Base-by-base conservation (phyloP, 2,797 vertebrate genomes). In the Sebastes umbrosus region DNA sequence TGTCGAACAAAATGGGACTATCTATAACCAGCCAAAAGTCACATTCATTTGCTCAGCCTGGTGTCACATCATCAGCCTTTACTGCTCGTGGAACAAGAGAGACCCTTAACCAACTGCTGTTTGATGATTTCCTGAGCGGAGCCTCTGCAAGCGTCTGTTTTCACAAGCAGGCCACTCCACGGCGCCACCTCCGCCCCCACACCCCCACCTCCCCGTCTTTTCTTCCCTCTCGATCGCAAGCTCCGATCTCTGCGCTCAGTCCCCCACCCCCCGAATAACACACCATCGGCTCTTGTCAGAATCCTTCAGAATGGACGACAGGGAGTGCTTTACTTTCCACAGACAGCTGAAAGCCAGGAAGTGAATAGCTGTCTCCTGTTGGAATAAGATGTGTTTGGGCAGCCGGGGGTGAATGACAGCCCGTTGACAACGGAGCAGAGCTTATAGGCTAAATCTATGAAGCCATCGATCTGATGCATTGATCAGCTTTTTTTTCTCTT, bases 11-110 rank as follows among this genome's bases (percentile, higher is more conserved):
- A 95, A 95, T 90, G 87, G 88, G 88, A 87, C 93, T 90, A 95
- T 96, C 94, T 94, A 93, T 93, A 94, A 90, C 91, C 82, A 62
- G 93, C 93, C 94, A 94, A 92, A 94, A 95, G 93, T 91, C 83
- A 80, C 91, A 95, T 94, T 95, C 91, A 94, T 92, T 84, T 10
- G 80, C 92, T 63, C 89, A 75, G 93, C 90, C 91, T 94, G 92
- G 84, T 90, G 93, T 90, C 92, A 85, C 92, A 87, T 93, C 94
- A 93, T 93, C 93, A 92, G 81, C 83, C 87, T 93, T 90, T 85
- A 85, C 84, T 75, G 82, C 83, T 46, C 9, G 84, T 18, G 71
- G 78, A 89, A 93, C 92, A 94, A 94, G 92, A 91, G 90, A 92
- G 91, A 92, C 93, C 93, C 93, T 94, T 85, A 92, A 93, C 92